A percentile compares a stretch with the other conserved stretches of the same genome.
Evolutionary conservation across 1,140 invertebrate species (phyloP).

Genomic region (Atta colombica): DNA sequence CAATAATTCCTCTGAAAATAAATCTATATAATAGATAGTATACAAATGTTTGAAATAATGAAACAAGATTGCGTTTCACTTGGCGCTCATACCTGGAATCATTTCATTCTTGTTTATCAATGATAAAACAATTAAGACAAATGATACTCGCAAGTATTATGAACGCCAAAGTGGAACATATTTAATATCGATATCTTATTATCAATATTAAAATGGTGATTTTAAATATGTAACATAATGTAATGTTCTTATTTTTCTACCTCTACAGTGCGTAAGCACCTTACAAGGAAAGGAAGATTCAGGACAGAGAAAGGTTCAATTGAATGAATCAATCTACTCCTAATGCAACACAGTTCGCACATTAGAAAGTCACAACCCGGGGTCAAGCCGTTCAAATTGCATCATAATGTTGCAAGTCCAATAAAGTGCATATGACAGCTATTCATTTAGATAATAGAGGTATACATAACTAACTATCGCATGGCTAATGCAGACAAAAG

Average conservation of each 20-base stretch:
- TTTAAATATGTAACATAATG: background rate
- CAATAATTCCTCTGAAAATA: background rate
- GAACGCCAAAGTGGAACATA: too few species aligned
- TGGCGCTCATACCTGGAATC: too few species aligned
- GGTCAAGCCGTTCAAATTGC: slow-evolving; percentile 38
- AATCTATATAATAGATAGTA: too few species aligned
- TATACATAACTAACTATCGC: slow-evolving; percentile 29
- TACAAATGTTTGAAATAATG: slow-evolving; percentile 1
- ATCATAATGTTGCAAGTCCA: slow-evolving; percentile 35
- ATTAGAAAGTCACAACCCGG: slow-evolving; percentile 55
- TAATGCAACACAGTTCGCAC: slow-evolving; percentile 36
- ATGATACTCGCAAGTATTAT: too few species aligned
- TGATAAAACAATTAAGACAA: too few species aligned
- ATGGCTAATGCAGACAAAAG: slow-evolving; percentile 16
- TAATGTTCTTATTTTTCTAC: background rate
- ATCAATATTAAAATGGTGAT: background rate
- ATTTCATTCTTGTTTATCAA: too few species aligned
- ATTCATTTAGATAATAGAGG: slow-evolving; percentile 51
- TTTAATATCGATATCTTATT: too few species aligned
- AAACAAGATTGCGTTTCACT: too few species aligned
- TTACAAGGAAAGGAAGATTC: background rate
- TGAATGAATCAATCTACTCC: slow-evolving; percentile 46
- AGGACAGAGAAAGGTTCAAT: slow-evolving; percentile 23
- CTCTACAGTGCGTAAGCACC: background rate
- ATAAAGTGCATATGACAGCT: slow-evolving; percentile 59